Percentiles rank a stretch among this genome's conserved stretches.
Evolutionary conservation across 1,140 invertebrate species (phyloP).

Genomic region (Drepana arcuata): DNA sequence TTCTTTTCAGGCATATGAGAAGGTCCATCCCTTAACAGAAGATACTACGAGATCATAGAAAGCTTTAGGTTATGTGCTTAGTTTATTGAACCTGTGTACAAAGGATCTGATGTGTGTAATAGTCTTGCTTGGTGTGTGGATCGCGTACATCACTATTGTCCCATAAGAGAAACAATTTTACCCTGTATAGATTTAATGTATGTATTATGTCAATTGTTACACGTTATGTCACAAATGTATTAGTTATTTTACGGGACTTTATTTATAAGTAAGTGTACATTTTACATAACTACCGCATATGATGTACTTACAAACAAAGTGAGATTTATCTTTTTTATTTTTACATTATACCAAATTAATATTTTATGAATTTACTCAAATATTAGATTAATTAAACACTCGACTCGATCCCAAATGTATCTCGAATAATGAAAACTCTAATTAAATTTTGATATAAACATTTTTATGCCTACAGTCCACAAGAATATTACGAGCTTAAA

Average conservation of each 20-base stretch:
- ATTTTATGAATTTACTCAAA: too few relatives aligned
- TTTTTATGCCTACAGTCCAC: too few relatives aligned
- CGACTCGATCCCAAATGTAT: constrained; percentile 1
- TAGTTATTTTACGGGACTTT: constrained; percentile 26
- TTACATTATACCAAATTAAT: constrained; percentile 2
- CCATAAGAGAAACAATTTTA: too few relatives aligned
- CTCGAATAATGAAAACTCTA: constrained; percentile 8
- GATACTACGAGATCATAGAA: too few relatives aligned
- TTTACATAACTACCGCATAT: constrained; percentile 15
- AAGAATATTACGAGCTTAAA: too few relatives aligned
- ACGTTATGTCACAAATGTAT: constrained; percentile 21
- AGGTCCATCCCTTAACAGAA: too few relatives aligned
- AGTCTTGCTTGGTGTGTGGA: background rate
- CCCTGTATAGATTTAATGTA: too few relatives aligned
- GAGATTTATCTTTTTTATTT: constrained; percentile 19
- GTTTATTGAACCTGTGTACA: constrained; percentile 22
- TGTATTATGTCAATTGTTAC: too few relatives aligned
- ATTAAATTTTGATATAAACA: constrained; percentile 9
- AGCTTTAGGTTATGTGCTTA: constrained; percentile 13
- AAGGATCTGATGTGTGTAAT: constrained; percentile 9
- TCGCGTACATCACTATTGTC: constrained; percentile 8
- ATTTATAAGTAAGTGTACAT: constrained; percentile 38
- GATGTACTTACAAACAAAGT: constrained; percentile 33
- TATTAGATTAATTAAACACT: background rate
- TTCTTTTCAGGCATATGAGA: constrained; percentile 38